A percentile compares a stretch with the other conserved stretches of the same genome.
phyloP scores from a whole-genome alignment of 1,140 invertebrate genomes.

The Coboldia fuscipes region DNA sequence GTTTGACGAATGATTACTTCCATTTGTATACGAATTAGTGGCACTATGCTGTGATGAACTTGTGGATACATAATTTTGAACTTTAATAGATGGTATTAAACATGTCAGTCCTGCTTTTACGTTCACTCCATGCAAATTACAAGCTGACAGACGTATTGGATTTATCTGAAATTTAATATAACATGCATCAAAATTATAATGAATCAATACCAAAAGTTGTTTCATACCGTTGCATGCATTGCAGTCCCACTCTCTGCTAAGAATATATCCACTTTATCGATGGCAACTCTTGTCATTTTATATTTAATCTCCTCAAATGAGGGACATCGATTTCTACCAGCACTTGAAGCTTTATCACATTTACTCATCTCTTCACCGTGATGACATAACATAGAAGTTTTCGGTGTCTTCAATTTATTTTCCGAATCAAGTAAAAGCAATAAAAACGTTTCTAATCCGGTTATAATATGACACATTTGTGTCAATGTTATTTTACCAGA shows the following conservation, averaged over 20 bases:
- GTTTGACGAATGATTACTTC: conserved; percentile 24
- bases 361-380: conserved; percentile 57
- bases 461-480: conserved; percentile 65
- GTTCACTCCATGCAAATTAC: conserved; percentile 81
- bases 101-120: conserved; percentile 79
- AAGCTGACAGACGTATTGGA: conserved; percentile 70
- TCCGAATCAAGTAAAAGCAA: conserved; percentile 72
- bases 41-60: conserved; percentile 2
- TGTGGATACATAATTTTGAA: conserved; percentile 46
- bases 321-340: conserved; percentile 56
- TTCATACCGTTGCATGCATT: conserved; percentile 56
- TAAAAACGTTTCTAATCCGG: conserved; percentile 73
- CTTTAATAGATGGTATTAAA: conserved; percentile 53
- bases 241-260: conserved; percentile 75
- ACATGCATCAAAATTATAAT: neutral
- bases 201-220: neutral
- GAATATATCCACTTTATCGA: conserved; percentile 83
- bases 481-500: conserved; percentile 58
- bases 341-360: conserved; percentile 49
- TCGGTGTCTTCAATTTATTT: conserved; percentile 62
- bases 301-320: conserved; percentile 86
- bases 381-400: conserved; percentile 59
- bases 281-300: conserved; percentile 69
- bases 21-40: conserved; percentile 23
- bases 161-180: conserved; percentile 31